Evolutionary conservation across 2,888 invertebrate species (phyloP).

Genomic region (Lasiommata megera): DNA sequence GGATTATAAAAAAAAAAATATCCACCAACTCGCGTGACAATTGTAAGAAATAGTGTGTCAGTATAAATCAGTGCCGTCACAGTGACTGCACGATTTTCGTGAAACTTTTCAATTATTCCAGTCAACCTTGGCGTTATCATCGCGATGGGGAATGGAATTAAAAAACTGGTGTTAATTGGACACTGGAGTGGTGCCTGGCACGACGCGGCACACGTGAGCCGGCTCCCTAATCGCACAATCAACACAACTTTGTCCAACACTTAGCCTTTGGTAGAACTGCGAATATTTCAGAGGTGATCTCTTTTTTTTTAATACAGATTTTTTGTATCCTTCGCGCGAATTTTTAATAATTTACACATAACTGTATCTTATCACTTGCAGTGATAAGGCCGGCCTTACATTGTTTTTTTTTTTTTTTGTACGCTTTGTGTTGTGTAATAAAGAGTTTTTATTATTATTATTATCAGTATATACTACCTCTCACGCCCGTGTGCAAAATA

Average conservation of each 20-base stretch:
- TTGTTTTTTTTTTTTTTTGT: too few species aligned
- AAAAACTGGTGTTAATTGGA: constrained; percentile 51
- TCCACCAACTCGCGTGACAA: constrained; percentile 21
- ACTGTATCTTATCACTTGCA: too few species aligned
- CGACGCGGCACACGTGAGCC: constrained; percentile 43
- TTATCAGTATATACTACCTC: too few species aligned
- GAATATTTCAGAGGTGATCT: constrained; percentile 17
- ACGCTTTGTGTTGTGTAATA: too few species aligned
- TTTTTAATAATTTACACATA: too few species aligned
- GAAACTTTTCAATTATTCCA: constrained; percentile 31
- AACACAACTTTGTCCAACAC: constrained; percentile 57
- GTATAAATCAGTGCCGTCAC: constrained; percentile 19
- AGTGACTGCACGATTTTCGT: constrained; percentile 25
- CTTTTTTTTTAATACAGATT: too few species aligned
- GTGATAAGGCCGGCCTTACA: too few species aligned
- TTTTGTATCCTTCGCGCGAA: too few species aligned
- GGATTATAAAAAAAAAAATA: neutral
- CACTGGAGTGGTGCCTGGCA: constrained; percentile 52
- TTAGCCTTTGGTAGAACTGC: constrained; percentile 32
- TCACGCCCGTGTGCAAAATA: too few species aligned
- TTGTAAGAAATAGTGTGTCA: neutral
- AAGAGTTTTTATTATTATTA: too few species aligned
- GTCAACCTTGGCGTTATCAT: constrained; percentile 25
- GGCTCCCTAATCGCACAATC: constrained; percentile 54
- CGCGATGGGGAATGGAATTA: constrained; percentile 26